phyloP scores from a whole-genome alignment of 2,888 invertebrate species.

The Pogonocherus hispidulus region DNA sequence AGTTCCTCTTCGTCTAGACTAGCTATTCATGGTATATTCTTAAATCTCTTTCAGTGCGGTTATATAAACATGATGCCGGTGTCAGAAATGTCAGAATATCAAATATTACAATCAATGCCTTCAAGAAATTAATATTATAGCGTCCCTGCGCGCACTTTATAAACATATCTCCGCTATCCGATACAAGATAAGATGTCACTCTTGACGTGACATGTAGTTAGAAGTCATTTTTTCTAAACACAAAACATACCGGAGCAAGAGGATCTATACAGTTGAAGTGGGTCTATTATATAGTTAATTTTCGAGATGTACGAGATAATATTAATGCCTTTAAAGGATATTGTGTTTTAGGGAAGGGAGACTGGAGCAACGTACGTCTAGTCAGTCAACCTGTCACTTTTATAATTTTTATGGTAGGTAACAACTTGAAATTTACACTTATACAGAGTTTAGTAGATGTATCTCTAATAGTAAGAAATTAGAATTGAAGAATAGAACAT shows the following conservation, averaged over 20 bases:
- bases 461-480: no score
- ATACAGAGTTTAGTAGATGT: no score
- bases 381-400: no score
- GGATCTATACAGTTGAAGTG: background rate
- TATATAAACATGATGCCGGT: conserved; percentile 23
- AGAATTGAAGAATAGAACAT: no score
- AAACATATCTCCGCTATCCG: conserved; percentile 21
- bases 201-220: conserved; percentile 21
- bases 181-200: conserved; percentile 14
- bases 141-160: conserved; percentile 24
- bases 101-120: conserved; percentile 28
- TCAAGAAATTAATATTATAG: conserved; percentile 35
- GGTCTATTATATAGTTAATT: background rate
- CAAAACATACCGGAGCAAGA: background rate
- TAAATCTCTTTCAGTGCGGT: conserved; percentile 17
- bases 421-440: no score
- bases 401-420: no score
- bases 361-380: no score
- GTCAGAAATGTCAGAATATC: conserved; percentile 31
- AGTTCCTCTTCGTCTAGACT: conserved; percentile 25
- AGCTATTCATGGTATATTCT: conserved; percentile 18
- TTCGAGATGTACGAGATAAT: background rate
- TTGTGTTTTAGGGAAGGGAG: background rate
- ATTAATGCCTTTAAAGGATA: background rate
- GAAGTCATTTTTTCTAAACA: background rate